Evolutionary conservation across 1,140 invertebrate species (phyloP).

Genomic region (Micrasema longulum): DNA sequence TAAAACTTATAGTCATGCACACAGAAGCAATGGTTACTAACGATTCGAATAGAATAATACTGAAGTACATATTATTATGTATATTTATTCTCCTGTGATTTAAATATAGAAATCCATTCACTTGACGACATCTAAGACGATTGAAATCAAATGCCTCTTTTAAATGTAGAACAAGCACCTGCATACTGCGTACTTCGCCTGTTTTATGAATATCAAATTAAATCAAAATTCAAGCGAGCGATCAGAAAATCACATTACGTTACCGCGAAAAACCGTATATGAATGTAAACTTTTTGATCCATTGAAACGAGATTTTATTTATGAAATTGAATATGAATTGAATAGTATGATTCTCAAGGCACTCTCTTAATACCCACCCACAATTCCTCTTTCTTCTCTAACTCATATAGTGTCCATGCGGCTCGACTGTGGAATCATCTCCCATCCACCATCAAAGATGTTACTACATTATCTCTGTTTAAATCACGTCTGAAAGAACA

Average conservation of each 20-base stretch:
- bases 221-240: slow-evolving; percentile 1
- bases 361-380: no score
- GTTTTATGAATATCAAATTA: slow-evolving; percentile 34
- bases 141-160: slow-evolving; percentile 25
- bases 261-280: slow-evolving; percentile 4
- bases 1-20: not conserved
- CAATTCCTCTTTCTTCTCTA: no score
- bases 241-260: not conserved
- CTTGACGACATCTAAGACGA: not conserved
- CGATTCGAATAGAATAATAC: not conserved
- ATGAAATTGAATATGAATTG: no score
- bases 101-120: slow-evolving; percentile 17
- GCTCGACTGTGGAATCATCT: no score
- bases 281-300: not conserved
- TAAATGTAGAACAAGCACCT: slow-evolving; percentile 35
- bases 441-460: no score
- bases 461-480: no score
- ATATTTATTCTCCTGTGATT: no score
- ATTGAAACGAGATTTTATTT: no score
- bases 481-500: no score
- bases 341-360: no score
- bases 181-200: no score
- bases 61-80: not conserved
- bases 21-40: not conserved
- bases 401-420: no score